phyloP scores from a whole-genome alignment of 1,140 invertebrate genomes.

The Thrips palmi region DNA sequence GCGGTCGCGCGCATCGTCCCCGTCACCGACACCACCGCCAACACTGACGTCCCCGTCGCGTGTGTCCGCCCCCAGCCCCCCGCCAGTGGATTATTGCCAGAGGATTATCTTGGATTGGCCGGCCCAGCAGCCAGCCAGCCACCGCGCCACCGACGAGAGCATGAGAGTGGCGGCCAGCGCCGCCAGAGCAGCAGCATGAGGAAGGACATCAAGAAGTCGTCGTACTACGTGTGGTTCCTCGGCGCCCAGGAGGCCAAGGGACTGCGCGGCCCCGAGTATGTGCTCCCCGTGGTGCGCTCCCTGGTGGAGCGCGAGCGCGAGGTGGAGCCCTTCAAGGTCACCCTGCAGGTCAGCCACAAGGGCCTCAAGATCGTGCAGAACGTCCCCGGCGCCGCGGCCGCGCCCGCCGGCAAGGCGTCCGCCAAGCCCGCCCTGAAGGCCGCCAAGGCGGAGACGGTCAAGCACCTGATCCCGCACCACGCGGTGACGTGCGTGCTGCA shows the following conservation, averaged over 20 bases:
- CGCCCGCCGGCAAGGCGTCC: slow-evolving; percentile 13
- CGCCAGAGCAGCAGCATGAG: slow-evolving; percentile 44
- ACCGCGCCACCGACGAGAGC: no score
- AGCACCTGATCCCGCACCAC: slow-evolving; percentile 88
- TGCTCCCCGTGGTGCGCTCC: slow-evolving; percentile 64
- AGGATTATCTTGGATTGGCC: no score
- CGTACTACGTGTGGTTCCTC: slow-evolving; percentile 96
- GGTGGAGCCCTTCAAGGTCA: slow-evolving; percentile 80
- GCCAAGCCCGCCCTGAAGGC: slow-evolving; percentile 27
- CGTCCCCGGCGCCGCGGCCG: slow-evolving; percentile 19
- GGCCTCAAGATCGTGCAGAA: slow-evolving; percentile 85
- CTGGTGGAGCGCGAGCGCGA: slow-evolving; percentile 66
- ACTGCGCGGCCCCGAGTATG: slow-evolving; percentile 59
- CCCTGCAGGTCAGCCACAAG: slow-evolving; percentile 72
- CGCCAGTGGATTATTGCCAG: no score
- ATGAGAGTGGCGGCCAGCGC: no score
- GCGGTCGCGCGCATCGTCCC: no score
- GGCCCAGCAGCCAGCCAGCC: no score
- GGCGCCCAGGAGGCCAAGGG: slow-evolving; percentile 88
- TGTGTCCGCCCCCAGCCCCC: no score
- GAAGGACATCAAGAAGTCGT: slow-evolving; percentile 84
- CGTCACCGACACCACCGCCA: no score
- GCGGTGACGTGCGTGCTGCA: slow-evolving; percentile 75
- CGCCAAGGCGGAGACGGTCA: slow-evolving; percentile 46
- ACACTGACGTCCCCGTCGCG: no score